Evolutionary conservation across 2,797 vertebrate genomes (phyloP).

Genomic region (Peromyscus nudipes): DNA sequence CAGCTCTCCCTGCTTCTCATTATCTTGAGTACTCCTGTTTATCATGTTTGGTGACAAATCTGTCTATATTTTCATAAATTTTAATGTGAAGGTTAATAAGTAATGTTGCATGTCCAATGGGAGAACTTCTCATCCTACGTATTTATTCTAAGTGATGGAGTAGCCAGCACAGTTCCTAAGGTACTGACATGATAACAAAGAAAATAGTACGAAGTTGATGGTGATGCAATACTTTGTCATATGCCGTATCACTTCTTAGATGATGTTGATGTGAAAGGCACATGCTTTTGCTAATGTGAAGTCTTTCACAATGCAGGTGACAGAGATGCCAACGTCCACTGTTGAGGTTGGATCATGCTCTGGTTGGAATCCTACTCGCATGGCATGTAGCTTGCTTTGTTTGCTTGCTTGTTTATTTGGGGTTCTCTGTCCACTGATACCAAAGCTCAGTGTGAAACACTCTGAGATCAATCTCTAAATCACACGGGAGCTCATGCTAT

Average conservation of each 20-base stretch:
- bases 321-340: background rate
- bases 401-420: background rate
- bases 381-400: background rate
- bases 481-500: background rate
- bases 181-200: background rate
- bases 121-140: background rate
- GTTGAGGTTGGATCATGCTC: too few species aligned
- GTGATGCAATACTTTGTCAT: background rate
- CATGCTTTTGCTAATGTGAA: background rate
- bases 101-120: background rate
- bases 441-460: background rate
- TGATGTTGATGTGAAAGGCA: background rate
- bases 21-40: background rate
- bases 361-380: background rate
- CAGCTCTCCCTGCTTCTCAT: background rate
- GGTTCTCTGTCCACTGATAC: background rate
- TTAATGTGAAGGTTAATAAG: slow-evolving; percentile 18
- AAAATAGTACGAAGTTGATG: background rate
- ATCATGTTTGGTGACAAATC: background rate
- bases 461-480: background rate
- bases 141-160: background rate
- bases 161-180: background rate
- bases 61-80: background rate
- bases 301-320: background rate
- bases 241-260: background rate